Conservation (phyloP, 2,113 vertebrate species). For the Natator depressus region DNA sequence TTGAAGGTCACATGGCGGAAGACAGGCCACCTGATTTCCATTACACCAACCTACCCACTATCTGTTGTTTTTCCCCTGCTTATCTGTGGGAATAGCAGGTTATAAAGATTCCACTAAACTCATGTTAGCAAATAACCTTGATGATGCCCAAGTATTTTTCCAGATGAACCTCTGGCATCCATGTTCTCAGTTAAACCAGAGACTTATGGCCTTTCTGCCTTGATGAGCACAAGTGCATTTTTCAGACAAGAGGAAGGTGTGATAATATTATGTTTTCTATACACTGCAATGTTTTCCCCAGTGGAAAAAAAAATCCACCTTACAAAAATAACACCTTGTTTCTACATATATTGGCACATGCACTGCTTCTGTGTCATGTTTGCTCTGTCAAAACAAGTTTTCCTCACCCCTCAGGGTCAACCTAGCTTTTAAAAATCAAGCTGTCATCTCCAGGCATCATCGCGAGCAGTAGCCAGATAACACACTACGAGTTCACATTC, state of each 20-base stretch:
- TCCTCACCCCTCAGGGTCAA: conserved; percentile 64
- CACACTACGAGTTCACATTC: conserved; percentile 60
- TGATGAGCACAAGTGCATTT: not conserved
- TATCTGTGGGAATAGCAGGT: not conserved
- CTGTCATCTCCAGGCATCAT: conserved; percentile 67
- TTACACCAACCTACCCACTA: not conserved
- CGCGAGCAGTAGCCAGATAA: conserved; percentile 53
- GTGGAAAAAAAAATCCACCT: not conserved
- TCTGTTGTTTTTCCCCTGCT: not conserved
- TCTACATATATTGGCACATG: conserved; percentile 32
- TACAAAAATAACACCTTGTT: conserved; percentile 48
- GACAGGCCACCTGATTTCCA: not conserved
- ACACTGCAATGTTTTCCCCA: not conserved
- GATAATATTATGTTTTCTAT: not conserved
- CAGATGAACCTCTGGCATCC: not conserved
- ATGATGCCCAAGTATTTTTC: not conserved
- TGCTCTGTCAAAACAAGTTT: conserved; percentile 70
- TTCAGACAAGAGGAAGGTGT: not conserved
- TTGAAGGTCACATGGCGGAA: not conserved
- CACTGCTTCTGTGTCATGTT: conserved; percentile 40
- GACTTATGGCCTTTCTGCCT: not conserved
- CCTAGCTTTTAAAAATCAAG: conserved; percentile 67
- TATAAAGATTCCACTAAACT: not conserved
- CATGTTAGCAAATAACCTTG: no score
- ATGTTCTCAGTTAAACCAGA: not conserved